Conservation (phyloP, 2,888 invertebrate genomes). For the Drosophila percnosoma region DNA sequence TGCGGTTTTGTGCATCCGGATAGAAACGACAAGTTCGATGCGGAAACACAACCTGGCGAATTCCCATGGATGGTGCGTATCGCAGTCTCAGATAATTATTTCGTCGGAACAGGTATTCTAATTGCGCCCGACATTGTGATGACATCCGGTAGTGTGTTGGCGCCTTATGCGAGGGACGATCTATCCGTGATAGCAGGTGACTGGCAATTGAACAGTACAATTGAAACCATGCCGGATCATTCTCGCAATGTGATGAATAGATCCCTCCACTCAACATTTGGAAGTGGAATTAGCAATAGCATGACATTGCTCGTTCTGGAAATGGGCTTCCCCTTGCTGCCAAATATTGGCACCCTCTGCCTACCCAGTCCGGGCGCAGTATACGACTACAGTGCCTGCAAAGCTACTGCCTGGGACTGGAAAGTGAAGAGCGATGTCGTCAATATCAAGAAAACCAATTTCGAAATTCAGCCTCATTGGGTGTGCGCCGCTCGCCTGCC, state of each 20-base stretch:
- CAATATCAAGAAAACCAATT: not conserved
- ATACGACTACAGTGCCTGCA: conserved; percentile 20
- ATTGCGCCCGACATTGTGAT: conserved; percentile 35
- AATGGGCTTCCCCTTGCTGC: conserved; percentile 2
- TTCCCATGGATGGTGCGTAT: conserved; percentile 38
- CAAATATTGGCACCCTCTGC: conserved; percentile 35
- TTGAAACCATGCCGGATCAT: conserved; percentile 6
- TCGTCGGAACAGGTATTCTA: conserved; percentile 30
- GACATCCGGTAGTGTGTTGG: conserved; percentile 16
- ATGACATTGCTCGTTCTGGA: conserved; percentile 16
- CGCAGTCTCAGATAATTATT: fast-evolving
- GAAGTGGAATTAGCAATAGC: not conserved
- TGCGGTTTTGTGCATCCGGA: conserved; percentile 19
- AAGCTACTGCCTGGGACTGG: conserved; percentile 20
- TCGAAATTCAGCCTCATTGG: not conserved
- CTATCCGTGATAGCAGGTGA: conserved; percentile 31
- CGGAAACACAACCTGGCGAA: conserved; percentile 7
- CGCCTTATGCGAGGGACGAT: fast-evolving
- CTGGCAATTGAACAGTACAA: conserved; percentile 16
- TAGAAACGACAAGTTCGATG: not conserved
- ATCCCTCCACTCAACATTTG: conserved; percentile 7
- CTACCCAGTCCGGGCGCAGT: conserved; percentile 14
- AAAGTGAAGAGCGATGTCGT: no score
- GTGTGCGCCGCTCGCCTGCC: conserved; percentile 16
- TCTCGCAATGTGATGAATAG: not conserved